These are phyloP conservation scores for Gymnobelideus leadbeateri DNA, from an alignment of 2,113 vertebrate genomes.

Conservation along the genomic window DNA sequence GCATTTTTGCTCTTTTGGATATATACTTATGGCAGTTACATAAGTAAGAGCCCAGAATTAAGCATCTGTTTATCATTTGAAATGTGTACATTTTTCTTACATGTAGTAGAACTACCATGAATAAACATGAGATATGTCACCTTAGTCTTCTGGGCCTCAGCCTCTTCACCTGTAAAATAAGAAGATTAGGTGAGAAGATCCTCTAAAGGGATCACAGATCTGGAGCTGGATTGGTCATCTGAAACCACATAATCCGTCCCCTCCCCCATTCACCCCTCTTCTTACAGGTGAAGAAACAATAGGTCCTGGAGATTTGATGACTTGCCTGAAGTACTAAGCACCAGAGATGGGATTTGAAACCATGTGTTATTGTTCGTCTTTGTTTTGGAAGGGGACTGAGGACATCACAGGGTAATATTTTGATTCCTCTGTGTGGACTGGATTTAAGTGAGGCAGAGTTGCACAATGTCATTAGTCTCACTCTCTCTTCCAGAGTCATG, in stretches of 20 bases:
- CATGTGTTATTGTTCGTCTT: neutral
- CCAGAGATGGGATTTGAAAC: neutral
- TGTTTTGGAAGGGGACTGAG: neutral
- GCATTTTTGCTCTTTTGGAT: conserved; percentile 28
- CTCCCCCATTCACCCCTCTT: too few species aligned
- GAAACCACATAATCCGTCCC: neutral
- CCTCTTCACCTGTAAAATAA: neutral
- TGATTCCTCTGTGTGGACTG: neutral
- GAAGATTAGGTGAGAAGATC: neutral
- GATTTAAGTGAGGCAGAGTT: neutral
- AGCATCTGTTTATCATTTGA: conserved; percentile 37
- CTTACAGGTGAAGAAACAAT: neutral
- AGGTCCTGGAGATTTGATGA: neutral
- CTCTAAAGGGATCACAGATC: neutral
- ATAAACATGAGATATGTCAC: conserved; percentile 3
- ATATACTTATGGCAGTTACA: conserved; percentile 16
- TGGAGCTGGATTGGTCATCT: neutral
- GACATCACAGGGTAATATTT: neutral
- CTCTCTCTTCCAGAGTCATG: neutral
- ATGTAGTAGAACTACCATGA: neutral
- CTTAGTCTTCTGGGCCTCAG: neutral
- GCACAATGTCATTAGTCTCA: neutral
- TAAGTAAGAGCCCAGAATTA: conserved; percentile 26
- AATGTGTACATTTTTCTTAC: neutral
- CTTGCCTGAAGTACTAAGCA: neutral